These are phyloP conservation scores for Actias luna DNA, from an alignment of 2,888 invertebrate species.

Conservation along the genomic window DNA sequence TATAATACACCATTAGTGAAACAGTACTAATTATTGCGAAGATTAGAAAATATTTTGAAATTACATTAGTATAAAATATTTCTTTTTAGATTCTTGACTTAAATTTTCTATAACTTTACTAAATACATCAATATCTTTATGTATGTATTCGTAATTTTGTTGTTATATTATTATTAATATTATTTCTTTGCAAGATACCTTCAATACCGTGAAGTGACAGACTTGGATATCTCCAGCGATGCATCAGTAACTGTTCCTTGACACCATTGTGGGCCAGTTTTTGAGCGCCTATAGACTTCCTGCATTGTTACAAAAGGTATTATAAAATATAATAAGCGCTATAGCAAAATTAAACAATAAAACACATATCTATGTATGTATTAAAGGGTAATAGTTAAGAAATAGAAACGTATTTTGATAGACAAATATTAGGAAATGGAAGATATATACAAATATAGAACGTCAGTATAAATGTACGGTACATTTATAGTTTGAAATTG, in stretches of 20 bases:
- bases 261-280: constrained; percentile 88
- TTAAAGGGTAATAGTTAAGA: too few relatives aligned
- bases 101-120: not conserved
- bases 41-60: too few relatives aligned
- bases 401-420: too few relatives aligned
- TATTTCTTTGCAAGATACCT: constrained; percentile 71
- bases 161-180: not conserved
- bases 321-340: not conserved
- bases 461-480: too few relatives aligned
- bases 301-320: constrained; percentile 28
- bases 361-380: too few relatives aligned
- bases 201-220: constrained; percentile 98
- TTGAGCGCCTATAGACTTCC: constrained; percentile 85
- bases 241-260: constrained; percentile 93
- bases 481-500: too few relatives aligned
- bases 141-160: not conserved
- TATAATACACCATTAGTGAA: too few relatives aligned
- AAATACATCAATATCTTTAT: not conserved
- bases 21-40: too few relatives aligned
- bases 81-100: not conserved
- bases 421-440: too few relatives aligned
- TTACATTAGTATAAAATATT: too few relatives aligned
- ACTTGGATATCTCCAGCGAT: constrained; percentile 96
- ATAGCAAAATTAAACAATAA: not conserved
- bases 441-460: too few relatives aligned